phyloP scores from a whole-genome alignment of 2,888 invertebrate genomes.

The Polydrusus tereticollis region DNA sequence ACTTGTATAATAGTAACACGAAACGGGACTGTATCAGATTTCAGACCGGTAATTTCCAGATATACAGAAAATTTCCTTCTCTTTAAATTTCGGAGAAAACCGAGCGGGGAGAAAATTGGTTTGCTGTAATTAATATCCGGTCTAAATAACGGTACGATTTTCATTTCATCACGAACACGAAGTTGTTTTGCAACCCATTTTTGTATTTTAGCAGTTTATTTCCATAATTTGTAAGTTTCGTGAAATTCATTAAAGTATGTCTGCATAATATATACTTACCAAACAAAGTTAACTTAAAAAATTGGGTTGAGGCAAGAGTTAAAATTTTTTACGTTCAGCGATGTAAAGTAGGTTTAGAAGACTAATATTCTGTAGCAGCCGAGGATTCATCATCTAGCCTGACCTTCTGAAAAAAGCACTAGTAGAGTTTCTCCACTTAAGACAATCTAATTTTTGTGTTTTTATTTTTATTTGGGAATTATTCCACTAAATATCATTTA shows the following conservation, averaged over 20 bases:
- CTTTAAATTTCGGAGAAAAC: constrained; percentile 20
- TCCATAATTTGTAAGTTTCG: background rate
- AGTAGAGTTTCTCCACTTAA: too few species aligned
- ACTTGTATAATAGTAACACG: constrained; percentile 22
- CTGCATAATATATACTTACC: too few species aligned
- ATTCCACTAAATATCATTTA: too few species aligned
- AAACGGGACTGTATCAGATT: constrained; percentile 30
- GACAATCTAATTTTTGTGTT: too few species aligned
- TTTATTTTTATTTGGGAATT: too few species aligned
- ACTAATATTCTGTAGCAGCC: too few species aligned
- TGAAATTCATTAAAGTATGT: background rate
- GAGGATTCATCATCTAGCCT: too few species aligned
- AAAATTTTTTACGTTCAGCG: too few species aligned
- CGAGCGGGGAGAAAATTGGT: constrained; percentile 22
- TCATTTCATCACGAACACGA: constrained; percentile 21
- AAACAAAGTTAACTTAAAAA: too few species aligned
- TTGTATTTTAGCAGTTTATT: constrained; percentile 8
- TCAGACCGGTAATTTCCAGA: constrained; percentile 32
- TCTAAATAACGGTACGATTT: constrained; percentile 24
- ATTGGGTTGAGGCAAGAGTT: too few species aligned
- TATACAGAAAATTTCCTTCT: constrained; percentile 34
- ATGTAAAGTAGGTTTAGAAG: too few species aligned
- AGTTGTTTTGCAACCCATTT: background rate
- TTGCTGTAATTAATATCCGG: constrained; percentile 29
- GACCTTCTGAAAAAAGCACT: too few species aligned